Conservation (phyloP, 1,140 invertebrate genomes). For the Pseudomyrmex gracilis region DNA sequence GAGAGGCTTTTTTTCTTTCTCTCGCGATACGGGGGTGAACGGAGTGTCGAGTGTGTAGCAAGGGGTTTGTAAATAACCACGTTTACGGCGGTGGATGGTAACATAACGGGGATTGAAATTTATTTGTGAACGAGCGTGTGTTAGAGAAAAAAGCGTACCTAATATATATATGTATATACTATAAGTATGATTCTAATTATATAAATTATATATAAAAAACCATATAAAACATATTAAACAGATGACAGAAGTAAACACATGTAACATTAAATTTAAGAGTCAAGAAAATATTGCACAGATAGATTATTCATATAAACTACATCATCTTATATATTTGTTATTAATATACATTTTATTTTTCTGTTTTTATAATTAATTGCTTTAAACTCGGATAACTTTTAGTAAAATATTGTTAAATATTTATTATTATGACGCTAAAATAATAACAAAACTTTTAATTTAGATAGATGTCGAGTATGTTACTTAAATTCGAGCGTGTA, state of each 20-base stretch:
- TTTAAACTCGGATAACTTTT: neutral
- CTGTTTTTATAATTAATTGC: neutral
- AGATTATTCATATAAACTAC: no score
- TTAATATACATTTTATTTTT: no score
- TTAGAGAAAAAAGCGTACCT: neutral
- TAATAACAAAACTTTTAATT: slow-evolving; percentile 31
- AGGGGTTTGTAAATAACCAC: slow-evolving; percentile 68
- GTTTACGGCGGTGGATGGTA: neutral
- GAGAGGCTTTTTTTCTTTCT: slow-evolving; percentile 63
- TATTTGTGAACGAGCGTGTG: slow-evolving; percentile 1
- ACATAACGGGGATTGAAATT: slow-evolving; percentile 15
- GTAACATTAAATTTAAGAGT: no score
- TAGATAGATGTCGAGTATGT: neutral
- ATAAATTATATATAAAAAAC: no score
- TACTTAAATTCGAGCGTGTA: neutral
- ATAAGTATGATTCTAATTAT: neutral
- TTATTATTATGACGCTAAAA: neutral
- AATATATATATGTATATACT: no score
- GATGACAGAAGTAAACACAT: no score
- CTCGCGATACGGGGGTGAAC: neutral
- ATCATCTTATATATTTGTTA: no score
- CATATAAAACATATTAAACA: no score
- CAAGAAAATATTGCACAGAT: no score
- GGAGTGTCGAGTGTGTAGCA: slow-evolving; percentile 38
- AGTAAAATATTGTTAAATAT: neutral